Evolutionary conservation across 1,140 invertebrate species (phyloP).

Genomic region (Hypothenemus hampei): DNA sequence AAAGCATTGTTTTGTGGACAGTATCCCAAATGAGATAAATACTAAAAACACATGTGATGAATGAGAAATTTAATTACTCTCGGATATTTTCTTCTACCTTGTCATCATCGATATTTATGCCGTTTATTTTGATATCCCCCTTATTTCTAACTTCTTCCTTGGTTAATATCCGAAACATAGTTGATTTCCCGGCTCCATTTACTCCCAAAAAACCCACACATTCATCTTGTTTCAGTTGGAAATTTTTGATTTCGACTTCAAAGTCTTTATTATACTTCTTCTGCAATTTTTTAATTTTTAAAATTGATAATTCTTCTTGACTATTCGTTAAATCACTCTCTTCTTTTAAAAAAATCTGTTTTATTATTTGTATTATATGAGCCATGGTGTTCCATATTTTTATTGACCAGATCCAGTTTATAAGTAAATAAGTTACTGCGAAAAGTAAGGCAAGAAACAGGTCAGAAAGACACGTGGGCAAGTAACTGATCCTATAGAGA

Average conservation of each 20-base stretch:
- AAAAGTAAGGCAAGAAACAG: too few species aligned
- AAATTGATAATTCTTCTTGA: too few species aligned
- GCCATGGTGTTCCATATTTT: too few species aligned
- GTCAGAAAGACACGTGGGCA: too few species aligned
- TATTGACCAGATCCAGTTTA: too few species aligned
- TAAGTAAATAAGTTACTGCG: too few species aligned
- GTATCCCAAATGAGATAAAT: slow-evolving; percentile 58
- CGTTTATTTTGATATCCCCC: slow-evolving; percentile 7
- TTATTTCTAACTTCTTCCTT: slow-evolving; percentile 51
- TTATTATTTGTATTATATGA: too few species aligned
- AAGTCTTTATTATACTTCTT: too few species aligned
- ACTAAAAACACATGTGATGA: too few species aligned
- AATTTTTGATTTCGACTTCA: slow-evolving; percentile 2
- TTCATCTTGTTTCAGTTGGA: slow-evolving; percentile 46
- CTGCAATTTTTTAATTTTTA: too few species aligned
- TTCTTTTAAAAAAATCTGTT: too few species aligned
- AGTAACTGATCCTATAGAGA: not conserved
- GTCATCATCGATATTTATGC: slow-evolving; percentile 13
- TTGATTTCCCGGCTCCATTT: slow-evolving; percentile 86
- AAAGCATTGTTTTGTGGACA: slow-evolving; percentile 70
- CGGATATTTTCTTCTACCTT: slow-evolving; percentile 7
- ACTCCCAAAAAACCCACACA: slow-evolving; percentile 79
- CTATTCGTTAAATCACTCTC: too few species aligned
- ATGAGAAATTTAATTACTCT: not conserved
- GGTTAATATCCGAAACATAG: slow-evolving; percentile 75